Base-by-base conservation (phyloP, 64 coral and sea anemone genomes). In the Pocillopora damicornis region DNA sequence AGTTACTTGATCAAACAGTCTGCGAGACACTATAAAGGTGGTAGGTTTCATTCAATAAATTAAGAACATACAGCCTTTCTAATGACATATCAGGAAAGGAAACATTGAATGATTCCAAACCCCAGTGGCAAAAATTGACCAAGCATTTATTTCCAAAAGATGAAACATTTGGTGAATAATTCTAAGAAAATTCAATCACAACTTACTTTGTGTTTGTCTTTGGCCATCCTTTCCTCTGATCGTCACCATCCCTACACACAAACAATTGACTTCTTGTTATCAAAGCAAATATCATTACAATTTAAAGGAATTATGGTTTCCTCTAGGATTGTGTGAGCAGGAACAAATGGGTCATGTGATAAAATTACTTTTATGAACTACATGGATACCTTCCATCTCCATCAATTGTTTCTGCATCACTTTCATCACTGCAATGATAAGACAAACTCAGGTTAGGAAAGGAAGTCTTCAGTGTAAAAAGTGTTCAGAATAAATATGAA, bases 121-220 rank as follows among this genome's bases (percentile, higher is more conserved):
- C 42, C 42, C 42, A 51, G 42, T 4, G 42, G 42, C 42, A 51
- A 65, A 61, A 37, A 4, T 58, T 26, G 25, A 73, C 37, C 35
- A 69, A 35, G 72, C 22, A n/a, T 30, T 8, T 37, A 59, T 35
- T 51, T 75, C 15, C 30, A 73, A 64, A 67, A 17, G 36, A 45
- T 58, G 14, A 9, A 51, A 79, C 2, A 56, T 1, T 79, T 11
- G 25, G 38, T n/a, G 12, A 42, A 58, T 23, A 6, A 45, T 51
- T 26, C 11, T 0, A 23, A 5, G 8, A 86, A 17, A 71, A 13
- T 15, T 20, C 60, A n/a, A 36, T 30, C 23, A 45, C 6, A 1
- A 68, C 81, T 91, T 59, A 91, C 89, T 91, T 91, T 64, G 89
- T 87, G 25, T 86, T 78, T 0, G 81, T 75, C 75, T 91, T 91